Conservation (phyloP, 2,797 vertebrate species). For the Scarus forsteni region DNA sequence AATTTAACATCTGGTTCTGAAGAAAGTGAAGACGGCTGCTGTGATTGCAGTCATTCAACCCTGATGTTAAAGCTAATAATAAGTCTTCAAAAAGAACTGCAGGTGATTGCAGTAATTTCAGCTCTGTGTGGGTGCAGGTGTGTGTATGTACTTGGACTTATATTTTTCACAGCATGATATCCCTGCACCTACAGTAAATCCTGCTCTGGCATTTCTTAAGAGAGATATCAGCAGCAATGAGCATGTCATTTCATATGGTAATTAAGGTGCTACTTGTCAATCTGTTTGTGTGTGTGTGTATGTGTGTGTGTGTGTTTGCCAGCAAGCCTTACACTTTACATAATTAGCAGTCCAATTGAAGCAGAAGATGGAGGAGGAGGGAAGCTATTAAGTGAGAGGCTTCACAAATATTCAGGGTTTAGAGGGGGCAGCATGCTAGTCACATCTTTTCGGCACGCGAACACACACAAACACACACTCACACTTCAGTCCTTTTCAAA, state of each 20-base stretch:
- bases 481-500: conserved; percentile 39
- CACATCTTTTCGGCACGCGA: conserved; percentile 23
- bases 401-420: conserved; percentile 50
- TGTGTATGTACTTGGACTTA: conserved; percentile 3
- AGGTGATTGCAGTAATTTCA: conserved; percentile 46
- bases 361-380: conserved; percentile 71
- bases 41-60: conserved; percentile 59
- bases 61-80: conserved; percentile 46
- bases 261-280: conserved; percentile 71
- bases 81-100: conserved; percentile 24
- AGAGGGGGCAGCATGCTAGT: conserved; percentile 19
- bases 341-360: conserved; percentile 80
- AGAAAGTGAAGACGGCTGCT: conserved; percentile 16
- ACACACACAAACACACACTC: conserved; percentile 18
- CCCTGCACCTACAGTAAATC: background rate
- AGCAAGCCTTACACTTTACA: conserved; percentile 66
- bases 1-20: conserved; percentile 12
- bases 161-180: conserved; percentile 4
- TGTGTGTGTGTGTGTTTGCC: conserved; percentile 42
- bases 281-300: conserved; percentile 20
- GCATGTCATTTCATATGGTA: conserved; percentile 76
- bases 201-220: conserved; percentile 52
- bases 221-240: conserved; percentile 67
- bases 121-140: conserved; percentile 1
- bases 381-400: conserved; percentile 71